Evolutionary conservation across 2,797 vertebrate species (phyloP).

Genomic region (Loris lydekkerianus): DNA sequence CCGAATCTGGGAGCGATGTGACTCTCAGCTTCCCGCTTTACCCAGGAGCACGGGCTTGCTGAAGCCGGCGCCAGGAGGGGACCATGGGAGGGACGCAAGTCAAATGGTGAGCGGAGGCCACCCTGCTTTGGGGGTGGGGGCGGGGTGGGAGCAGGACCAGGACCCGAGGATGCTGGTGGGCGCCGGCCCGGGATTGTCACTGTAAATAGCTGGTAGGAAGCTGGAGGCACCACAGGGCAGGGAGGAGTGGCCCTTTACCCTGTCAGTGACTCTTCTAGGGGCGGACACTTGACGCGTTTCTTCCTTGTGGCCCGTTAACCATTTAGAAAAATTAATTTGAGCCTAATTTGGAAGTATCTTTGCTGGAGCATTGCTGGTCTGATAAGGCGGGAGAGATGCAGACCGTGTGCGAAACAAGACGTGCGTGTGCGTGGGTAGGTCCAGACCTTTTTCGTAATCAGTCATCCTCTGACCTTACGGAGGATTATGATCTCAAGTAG

Average conservation of each 20-base stretch:
- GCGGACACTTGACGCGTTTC: background rate
- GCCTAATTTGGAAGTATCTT: slow-evolving; percentile 38
- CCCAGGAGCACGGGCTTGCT: slow-evolving; percentile 76
- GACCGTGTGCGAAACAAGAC: slow-evolving; percentile 36
- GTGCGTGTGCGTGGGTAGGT: background rate
- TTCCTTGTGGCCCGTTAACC: background rate
- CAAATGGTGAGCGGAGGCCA: slow-evolving; percentile 91
- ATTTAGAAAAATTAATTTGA: background rate
- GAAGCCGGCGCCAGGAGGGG: slow-evolving; percentile 86
- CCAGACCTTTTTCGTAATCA: background rate
- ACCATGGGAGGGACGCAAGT: slow-evolving; percentile 94
- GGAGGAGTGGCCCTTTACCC: background rate
- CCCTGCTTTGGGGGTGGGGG: slow-evolving; percentile 43
- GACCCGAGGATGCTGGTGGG: background rate
- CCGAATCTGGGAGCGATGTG: slow-evolving; percentile 69
- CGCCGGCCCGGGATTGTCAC: background rate
- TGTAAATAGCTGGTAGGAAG: background rate
- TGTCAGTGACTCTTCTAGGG: background rate
- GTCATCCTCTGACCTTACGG: background rate
- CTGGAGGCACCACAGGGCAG: background rate
- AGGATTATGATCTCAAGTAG: background rate
- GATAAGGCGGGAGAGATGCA: slow-evolving; percentile 26
- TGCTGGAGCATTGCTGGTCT: slow-evolving; percentile 7
- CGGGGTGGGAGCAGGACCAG: slow-evolving; percentile 29
- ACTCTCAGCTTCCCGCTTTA: slow-evolving; percentile 69